phyloP scores from a whole-genome alignment of 2,888 invertebrate species.

The Trichogramma evanescens region DNA sequence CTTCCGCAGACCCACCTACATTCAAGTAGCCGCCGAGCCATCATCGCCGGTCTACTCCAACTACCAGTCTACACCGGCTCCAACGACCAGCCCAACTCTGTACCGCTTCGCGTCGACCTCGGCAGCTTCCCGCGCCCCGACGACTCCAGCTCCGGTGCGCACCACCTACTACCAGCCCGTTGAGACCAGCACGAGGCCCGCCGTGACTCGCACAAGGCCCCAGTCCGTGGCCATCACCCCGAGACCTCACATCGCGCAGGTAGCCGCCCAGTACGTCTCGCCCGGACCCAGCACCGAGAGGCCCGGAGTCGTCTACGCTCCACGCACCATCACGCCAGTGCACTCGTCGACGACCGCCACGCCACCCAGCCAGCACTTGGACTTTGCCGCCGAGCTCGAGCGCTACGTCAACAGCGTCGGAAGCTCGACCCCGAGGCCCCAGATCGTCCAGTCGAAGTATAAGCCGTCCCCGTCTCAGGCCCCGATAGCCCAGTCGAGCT shows the following conservation, averaged over 20 bases:
- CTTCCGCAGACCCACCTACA: constrained; percentile 42
- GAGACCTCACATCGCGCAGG: constrained; percentile 45
- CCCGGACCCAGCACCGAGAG: constrained; percentile 45
- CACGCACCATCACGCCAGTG: constrained; percentile 36
- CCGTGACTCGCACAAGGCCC: constrained; percentile 33
- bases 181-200: constrained; percentile 37
- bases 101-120: constrained; percentile 49
- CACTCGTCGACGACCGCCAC: constrained; percentile 37
- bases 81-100: constrained; percentile 53
- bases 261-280: constrained; percentile 43
- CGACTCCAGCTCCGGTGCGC: constrained; percentile 53
- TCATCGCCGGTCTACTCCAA: constrained; percentile 32
- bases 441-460: constrained; percentile 17
- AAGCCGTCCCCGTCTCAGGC: constrained; percentile 6
- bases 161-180: constrained; percentile 32
- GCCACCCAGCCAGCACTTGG: constrained; percentile 47
- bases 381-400: constrained; percentile 71
- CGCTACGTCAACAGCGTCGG: constrained; percentile 52
- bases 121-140: constrained; percentile 51
- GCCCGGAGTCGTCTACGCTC: constrained; percentile 41
- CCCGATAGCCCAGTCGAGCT: constrained; percentile 21
- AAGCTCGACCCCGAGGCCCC: constrained; percentile 41
- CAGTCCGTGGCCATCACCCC: constrained; percentile 54
- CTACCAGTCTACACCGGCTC: constrained; percentile 20
- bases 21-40: constrained; percentile 29